Percentiles rank a stretch among this genome's conserved stretches.
phyloP scores from a whole-genome alignment of 2,113 vertebrate genomes.

The Pachypanchax playfairii region DNA sequence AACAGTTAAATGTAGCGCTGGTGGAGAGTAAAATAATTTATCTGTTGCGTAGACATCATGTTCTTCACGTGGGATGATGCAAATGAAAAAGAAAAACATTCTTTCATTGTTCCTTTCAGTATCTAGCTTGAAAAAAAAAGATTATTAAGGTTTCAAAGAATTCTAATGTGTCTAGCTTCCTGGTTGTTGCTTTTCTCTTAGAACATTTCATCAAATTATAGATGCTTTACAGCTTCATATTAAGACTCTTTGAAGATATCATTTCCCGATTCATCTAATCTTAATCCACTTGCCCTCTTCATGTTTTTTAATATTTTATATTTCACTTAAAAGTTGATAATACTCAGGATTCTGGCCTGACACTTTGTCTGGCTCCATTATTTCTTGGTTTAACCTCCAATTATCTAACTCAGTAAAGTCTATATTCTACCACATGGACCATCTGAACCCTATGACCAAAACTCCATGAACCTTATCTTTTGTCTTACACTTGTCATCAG shows the following conservation, averaged over 20 bases:
- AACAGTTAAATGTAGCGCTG: too few relatives aligned
- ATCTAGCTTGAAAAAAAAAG: conserved; percentile 42
- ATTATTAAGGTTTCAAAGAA: conserved; percentile 4
- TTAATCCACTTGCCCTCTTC: neutral
- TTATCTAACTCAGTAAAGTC: conserved; percentile 3
- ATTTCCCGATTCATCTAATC: neutral
- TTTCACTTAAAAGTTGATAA: neutral
- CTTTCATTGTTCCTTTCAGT: conserved; percentile 5
- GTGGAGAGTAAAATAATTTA: too few relatives aligned
- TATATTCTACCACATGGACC: neutral
- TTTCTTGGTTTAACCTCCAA: conserved; percentile 10
- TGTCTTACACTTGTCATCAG: neutral
- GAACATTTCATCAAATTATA: conserved; percentile 8
- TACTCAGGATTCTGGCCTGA: neutral
- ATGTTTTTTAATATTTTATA: neutral
- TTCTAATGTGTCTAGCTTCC: conserved; percentile 8
- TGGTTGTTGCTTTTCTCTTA: conserved; percentile 8
- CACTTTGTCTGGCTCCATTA: conserved; percentile 8
- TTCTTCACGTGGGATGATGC: too few relatives aligned
- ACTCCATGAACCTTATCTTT: neutral
- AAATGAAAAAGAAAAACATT: conserved; percentile 10
- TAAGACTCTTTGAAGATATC: conserved; percentile 3
- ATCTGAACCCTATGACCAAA: conserved; percentile 6
- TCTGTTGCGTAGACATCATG: too few relatives aligned
- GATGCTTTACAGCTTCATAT: neutral